Evolutionary conservation across 2,113 vertebrate species (phyloP), one percentile per base, ranked within the genome.

Genomic region (Phycodurus eques): DNA sequence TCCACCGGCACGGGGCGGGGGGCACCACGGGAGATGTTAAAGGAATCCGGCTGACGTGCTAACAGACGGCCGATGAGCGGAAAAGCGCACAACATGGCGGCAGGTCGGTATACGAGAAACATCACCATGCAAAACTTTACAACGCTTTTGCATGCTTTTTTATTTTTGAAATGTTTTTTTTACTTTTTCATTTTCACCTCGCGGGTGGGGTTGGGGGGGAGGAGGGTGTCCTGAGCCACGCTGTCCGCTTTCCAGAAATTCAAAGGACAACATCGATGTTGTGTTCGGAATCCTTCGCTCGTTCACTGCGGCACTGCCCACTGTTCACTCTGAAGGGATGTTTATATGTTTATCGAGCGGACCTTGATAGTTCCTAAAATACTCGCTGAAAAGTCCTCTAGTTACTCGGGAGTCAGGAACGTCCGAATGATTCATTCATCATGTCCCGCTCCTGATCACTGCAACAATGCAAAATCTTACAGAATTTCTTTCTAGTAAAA

Each of bases 41-140:
- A 47, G 43, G 12, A 47, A 63, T 19, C 10, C 31, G 27, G 61
- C 46, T 47, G 13, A 68, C 31, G 65, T 77, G 76, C 76, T 53
- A 66, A 75, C 54, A 33, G 67, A 70, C 61, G 10, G 82, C 67
- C 35, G 8, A 76, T 83, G 75, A 70, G 74, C 19, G 63, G 74
- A 88, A 91, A 91, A 90, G 89, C 89, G 87, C 87, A 81, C 77
- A 43, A 83, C 59, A 74, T 80, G 86, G 85, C 76, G 77, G 67
- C 54, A 31, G 72, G 44, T 67, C 42, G 69, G 81, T 75, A 71
- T 67, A 81, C 79, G 79, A 86, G 85, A 91, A 90, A 81, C 88
- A 88, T 83, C 86, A 82, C 86, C 92, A 93, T 93, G 92, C 92
- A 93, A 92, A 56, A 93, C 90, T 88, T 85, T 85, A 92, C 92